A percentile compares a stretch with the other conserved stretches of the same genome.
phyloP scores from a whole-genome alignment of 1,140 invertebrate genomes.

The Diploscapter pachys region DNA sequence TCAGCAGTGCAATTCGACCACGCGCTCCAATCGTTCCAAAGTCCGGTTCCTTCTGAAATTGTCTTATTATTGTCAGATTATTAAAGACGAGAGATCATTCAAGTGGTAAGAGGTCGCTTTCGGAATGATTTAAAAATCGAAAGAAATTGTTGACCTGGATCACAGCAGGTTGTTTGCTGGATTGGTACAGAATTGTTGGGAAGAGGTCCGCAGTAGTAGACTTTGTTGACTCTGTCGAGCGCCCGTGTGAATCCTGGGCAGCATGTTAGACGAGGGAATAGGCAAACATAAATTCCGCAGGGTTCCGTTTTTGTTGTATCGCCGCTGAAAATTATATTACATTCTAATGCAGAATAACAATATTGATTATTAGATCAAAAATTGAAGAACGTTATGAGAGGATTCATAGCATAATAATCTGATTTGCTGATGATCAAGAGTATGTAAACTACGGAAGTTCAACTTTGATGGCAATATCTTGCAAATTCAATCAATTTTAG shows the following conservation, averaged over 20 bases:
- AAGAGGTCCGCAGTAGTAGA: slow-evolving; percentile 18
- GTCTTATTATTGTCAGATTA: no score
- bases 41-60: slow-evolving; percentile 13
- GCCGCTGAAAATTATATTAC: background rate
- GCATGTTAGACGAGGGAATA: slow-evolving; percentile 17
- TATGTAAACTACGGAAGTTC: no score
- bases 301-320: slow-evolving; percentile 7
- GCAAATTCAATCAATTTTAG: no score
- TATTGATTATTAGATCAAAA: no score
- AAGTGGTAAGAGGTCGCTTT: background rate
- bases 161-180: slow-evolving; percentile 19
- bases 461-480: no score
- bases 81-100: no score
- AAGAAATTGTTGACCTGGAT: slow-evolving; percentile 1
- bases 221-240: slow-evolving; percentile 1
- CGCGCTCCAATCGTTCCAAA: slow-evolving; percentile 20
- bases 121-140: background rate
- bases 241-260: slow-evolving; percentile 10
- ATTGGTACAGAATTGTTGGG: slow-evolving; percentile 4
- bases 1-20: slow-evolving; percentile 17
- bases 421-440: no score
- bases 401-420: no score
- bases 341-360: no score
- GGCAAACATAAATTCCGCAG: slow-evolving; percentile 9
- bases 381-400: no score